Evolutionary conservation across 35 echinoderm and acorn worm species (phyloP).

Genomic region (Amphiura filiformis): DNA sequence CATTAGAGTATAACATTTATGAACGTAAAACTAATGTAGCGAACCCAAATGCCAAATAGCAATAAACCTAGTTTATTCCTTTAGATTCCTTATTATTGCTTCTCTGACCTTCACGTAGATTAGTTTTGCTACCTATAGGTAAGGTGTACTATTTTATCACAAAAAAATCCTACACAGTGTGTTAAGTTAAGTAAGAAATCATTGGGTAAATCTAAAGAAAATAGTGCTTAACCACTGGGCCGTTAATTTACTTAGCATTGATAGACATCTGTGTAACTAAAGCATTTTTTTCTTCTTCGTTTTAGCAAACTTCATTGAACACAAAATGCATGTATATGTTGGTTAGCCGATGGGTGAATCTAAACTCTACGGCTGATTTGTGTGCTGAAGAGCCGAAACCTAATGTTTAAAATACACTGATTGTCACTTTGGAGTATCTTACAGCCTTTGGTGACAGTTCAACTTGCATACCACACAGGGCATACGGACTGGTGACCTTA

Average conservation of each 20-base stretch:
- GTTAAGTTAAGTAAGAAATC: neutral
- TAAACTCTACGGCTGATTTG: neutral
- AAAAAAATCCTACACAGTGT: no score
- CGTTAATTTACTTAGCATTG: constrained; percentile 2
- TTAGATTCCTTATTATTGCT: neutral
- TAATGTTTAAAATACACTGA: neutral
- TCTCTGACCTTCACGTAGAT: neutral
- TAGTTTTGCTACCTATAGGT: neutral
- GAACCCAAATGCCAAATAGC: neutral
- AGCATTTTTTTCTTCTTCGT: neutral
- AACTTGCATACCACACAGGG: constrained; percentile 1
- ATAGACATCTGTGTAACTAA: neutral
- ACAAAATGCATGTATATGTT: neutral
- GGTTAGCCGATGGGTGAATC: neutral
- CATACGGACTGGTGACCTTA: neutral
- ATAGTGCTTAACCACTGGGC: neutral
- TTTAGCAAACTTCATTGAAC: neutral
- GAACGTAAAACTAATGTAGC: neutral
- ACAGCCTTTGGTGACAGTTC: neutral
- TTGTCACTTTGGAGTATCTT: neutral
- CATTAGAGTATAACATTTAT: no score
- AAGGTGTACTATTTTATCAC: neutral
- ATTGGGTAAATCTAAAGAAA: neutral
- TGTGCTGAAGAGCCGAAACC: neutral
- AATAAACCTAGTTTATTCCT: neutral